Evolutionary conservation across 2,888 invertebrate species (phyloP), one percentile per base, ranked within the genome.

Genomic region (Latrodectus elegans): DNA sequence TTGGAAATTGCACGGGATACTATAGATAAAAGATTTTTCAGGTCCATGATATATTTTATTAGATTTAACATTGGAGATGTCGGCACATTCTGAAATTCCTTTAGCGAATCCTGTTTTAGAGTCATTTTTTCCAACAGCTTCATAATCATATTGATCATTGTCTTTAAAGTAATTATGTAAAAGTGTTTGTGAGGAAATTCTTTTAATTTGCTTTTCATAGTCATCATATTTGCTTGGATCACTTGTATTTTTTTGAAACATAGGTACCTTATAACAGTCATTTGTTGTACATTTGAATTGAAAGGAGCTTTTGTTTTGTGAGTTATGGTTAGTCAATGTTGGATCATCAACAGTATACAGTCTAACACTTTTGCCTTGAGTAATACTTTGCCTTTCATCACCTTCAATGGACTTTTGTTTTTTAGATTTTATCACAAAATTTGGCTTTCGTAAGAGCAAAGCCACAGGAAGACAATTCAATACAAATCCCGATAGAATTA

Each of bases 391-490:
- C 15, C 17, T 81, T 17, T 86, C 86, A 2, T 51, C 49, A 11
- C 65, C 22, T n/a, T 15, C 4, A 3, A 55, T 17, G 4, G 26
- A 22, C 4, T 52, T 8, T 22, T 26, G 53, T 15, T 70, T 70
- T 11, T 53, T 1, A 1, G 38, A 17, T 17, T 74, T 53, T 26
- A 65, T 65, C 2, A 38, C 9, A 26, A 71, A 85, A 55, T 81
- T 38, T 1, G 87, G 87, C 26, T 82, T 78, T 12, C 70, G 68
- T 22, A 89, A 26, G n/a, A 89, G 81, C 10, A 89, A 52, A 12
- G 88, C 88, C 9, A 81, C 84, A 11, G 83, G 80, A 0, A 89
- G 65, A 15, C 82, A 87, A 71, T 90, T 87, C 15, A 90, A 70
- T 10, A 89, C 73, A 52, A 90, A 67, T 22, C 82, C 88, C 10